Conservation (phyloP, 2,797 vertebrate species). For the Melanotaenia boesemani region DNA sequence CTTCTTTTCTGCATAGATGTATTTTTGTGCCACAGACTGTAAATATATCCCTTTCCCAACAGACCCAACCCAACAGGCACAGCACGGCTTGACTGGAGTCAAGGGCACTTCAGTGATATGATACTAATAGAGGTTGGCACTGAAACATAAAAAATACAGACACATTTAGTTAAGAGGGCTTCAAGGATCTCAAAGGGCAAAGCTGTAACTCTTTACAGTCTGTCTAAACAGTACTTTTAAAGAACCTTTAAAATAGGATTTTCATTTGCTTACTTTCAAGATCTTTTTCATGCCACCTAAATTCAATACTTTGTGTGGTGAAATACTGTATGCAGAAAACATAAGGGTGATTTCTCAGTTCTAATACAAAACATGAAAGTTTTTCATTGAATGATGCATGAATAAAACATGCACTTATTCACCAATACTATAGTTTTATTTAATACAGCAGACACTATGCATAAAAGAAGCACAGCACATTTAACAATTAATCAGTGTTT, state of each 20-base stretch:
- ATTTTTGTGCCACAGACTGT: slow-evolving; percentile 39
- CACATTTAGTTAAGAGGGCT: slow-evolving; percentile 68
- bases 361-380: background rate
- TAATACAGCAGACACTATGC: background rate
- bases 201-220: slow-evolving; percentile 54
- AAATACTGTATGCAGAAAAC: slow-evolving; percentile 31
- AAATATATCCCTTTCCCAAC: slow-evolving; percentile 45
- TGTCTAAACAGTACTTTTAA: slow-evolving; percentile 45
- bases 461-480: background rate
- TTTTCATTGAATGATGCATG: slow-evolving; percentile 2
- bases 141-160: slow-evolving; percentile 71
- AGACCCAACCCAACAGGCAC: slow-evolving; percentile 37
- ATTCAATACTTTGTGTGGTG: background rate
- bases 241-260: slow-evolving; percentile 44
- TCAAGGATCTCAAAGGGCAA: slow-evolving; percentile 67
- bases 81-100: slow-evolving; percentile 49
- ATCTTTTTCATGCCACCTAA: background rate
- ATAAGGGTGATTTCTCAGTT: slow-evolving; percentile 8
- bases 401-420: background rate
- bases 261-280: slow-evolving; percentile 26
- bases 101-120: slow-evolving; percentile 70
- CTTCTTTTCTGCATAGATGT: slow-evolving; percentile 31
- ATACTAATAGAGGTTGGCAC: slow-evolving; percentile 72
- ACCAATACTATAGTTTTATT: background rate
- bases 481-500: background rate